phyloP scores from a whole-genome alignment of 1,140 invertebrate genomes.

The Habropoda laboriosa region DNA sequence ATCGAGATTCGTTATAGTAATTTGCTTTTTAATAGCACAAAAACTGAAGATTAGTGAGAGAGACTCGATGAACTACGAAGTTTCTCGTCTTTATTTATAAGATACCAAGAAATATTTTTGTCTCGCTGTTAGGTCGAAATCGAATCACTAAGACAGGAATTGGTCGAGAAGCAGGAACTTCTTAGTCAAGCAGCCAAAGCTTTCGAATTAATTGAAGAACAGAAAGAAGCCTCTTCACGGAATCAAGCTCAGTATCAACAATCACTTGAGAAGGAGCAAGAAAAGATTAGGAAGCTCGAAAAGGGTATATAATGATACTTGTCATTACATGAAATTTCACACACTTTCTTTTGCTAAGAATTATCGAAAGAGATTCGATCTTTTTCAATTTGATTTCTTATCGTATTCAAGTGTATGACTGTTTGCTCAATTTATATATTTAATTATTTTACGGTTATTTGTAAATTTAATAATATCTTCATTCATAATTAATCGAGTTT shows the following conservation, averaged over 20 bases:
- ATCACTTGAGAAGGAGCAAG: constrained; percentile 73
- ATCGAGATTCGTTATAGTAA: no score
- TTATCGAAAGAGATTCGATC: neutral
- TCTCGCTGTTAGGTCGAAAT: constrained; percentile 85
- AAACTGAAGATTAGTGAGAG: no score
- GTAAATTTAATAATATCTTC: neutral
- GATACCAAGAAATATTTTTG: neutral
- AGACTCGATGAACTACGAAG: no score
- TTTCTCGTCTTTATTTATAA: no score
- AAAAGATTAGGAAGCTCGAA: constrained; percentile 74
- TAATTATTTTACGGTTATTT: no score
- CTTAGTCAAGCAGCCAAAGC: constrained; percentile 91
- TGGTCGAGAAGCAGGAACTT: constrained; percentile 91
- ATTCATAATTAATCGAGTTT: neutral
- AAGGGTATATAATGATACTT: constrained; percentile 57
- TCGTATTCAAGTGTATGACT: no score
- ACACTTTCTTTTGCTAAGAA: neutral
- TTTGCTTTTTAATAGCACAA: no score
- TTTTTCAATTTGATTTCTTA: neutral
- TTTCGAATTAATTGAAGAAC: constrained; percentile 87
- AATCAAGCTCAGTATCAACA: constrained; percentile 75
- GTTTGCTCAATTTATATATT: neutral
- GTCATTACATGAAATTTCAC: neutral
- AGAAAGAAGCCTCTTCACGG: constrained; percentile 76
- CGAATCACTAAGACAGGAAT: constrained; percentile 89